Conservation (phyloP, 2,888 invertebrate genomes). For the Heliothis peltigera region DNA sequence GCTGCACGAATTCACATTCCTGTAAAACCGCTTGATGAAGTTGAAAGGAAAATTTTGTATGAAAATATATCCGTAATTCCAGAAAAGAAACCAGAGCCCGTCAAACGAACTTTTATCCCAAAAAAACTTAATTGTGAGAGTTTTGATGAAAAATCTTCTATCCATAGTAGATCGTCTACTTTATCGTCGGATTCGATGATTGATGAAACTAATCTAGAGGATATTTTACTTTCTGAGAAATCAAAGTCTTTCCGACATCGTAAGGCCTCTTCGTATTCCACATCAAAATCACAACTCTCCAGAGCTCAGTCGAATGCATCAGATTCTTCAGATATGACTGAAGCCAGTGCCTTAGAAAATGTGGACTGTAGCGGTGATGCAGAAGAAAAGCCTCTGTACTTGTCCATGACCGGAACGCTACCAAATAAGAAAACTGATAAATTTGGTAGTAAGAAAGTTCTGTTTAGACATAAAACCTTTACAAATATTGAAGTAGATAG, state of each 20-base stretch:
- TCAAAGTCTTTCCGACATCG: slow-evolving; percentile 85
- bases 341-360: slow-evolving; percentile 86
- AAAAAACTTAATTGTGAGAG: slow-evolving; percentile 62
- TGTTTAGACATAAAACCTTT: slow-evolving; percentile 87
- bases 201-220: slow-evolving; percentile 86
- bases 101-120: slow-evolving; percentile 72
- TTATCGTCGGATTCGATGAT: slow-evolving; percentile 84
- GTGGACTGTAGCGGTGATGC: slow-evolving; percentile 82
- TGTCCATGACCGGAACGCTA: slow-evolving; percentile 84
- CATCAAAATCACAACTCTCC: slow-evolving; percentile 69
- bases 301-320: slow-evolving; percentile 80
- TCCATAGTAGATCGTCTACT: slow-evolving; percentile 79
- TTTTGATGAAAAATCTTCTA: slow-evolving; percentile 65
- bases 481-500: slow-evolving; percentile 85
- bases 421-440: slow-evolving; percentile 77
- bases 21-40: slow-evolving; percentile 68
- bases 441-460: slow-evolving; percentile 77
- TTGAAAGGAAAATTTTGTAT: slow-evolving; percentile 74
- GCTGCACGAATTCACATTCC: slow-evolving; percentile 81
- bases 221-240: slow-evolving; percentile 84
- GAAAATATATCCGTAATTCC: slow-evolving; percentile 78
- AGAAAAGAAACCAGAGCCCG: slow-evolving; percentile 74
- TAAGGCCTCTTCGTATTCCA: slow-evolving; percentile 65
- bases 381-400: slow-evolving; percentile 75
- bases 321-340: slow-evolving; percentile 79